Evolutionary conservation across 53 echinoderm and acorn worm genomes (phyloP), one percentile per base, ranked within the genome.

Genomic region (Patiria pectinifera): DNA sequence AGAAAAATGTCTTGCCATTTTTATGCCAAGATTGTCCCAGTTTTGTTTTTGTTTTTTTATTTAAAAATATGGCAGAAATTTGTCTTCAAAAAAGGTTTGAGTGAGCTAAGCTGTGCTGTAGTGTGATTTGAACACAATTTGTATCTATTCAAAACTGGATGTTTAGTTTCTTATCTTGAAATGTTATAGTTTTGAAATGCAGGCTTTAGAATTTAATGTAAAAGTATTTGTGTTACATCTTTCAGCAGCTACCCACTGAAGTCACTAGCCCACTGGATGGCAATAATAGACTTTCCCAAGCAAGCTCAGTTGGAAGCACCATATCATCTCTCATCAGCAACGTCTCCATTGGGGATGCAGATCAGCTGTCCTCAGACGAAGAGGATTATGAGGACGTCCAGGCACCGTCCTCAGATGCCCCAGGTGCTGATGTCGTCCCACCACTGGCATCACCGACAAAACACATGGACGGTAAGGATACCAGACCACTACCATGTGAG

Each of bases 261-360:
- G 48, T 87, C 62, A 15, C 22, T 59, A 24, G 59, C 25, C 87
- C 76, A 16, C 8, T 43, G 9, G 87, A 35, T 14, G 78, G 3
- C 23, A 78, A 43, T 76, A 74, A 59, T 8, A 24, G 87, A 87
- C 87, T 77, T n/a, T 87, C 87, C 6, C 87, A 77, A 60, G 43
- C 25, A 43, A 87, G 87, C 76, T 87, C 87, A 23, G 87, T 6
- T 60, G 87, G 87, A 6, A 87, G 87, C 61, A 78, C 87, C 61
- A 87, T 87, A 59, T 87, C 87, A 23, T 87, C 87, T 59, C 87
- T 87, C 77, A 87, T 87, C 15, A 78, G 78, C 77, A 87, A 87
- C 15, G 87, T 87, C 59, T 87, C 87, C 23, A 76, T 87, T 3
- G 78, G 49, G 24, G 87, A 87, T 77, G 43, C 53, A 3, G 87